Conservation (phyloP, 2,888 invertebrate species). For the Ypsolopha scabrella region DNA sequence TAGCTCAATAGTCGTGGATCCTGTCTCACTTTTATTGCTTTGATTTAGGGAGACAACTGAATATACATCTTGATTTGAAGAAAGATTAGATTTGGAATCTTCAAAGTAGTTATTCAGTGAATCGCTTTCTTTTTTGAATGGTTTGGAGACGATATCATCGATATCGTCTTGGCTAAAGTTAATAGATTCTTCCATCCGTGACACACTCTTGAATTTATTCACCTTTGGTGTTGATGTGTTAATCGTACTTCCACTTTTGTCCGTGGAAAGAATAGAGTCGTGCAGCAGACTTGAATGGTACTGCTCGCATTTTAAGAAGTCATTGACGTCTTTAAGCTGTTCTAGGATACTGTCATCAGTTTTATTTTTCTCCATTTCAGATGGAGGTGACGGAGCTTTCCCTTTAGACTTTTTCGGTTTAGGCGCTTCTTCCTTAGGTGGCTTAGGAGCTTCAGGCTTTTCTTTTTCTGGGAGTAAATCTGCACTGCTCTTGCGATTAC, state of each 20-base stretch:
- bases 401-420: slow-evolving; percentile 70
- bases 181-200: slow-evolving; percentile 50
- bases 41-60: slow-evolving; percentile 56
- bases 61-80: slow-evolving; percentile 55
- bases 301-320: slow-evolving; percentile 54
- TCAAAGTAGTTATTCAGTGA: slow-evolving; percentile 59
- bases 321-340: slow-evolving; percentile 46
- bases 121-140: slow-evolving; percentile 59
- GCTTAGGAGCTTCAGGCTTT: slow-evolving; percentile 13
- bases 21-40: slow-evolving; percentile 62
- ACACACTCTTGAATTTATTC: slow-evolving; percentile 42
- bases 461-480: slow-evolving; percentile 44
- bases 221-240: slow-evolving; percentile 65
- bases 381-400: slow-evolving; percentile 79
- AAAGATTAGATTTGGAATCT: slow-evolving; percentile 57
- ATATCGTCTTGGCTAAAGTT: slow-evolving; percentile 64
- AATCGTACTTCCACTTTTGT: slow-evolving; percentile 28
- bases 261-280: slow-evolving; percentile 26
- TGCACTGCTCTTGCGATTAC: slow-evolving; percentile 71
- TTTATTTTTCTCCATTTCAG: slow-evolving; percentile 48
- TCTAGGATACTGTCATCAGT: slow-evolving; percentile 60
- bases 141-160: slow-evolving; percentile 64
- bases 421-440: slow-evolving; percentile 7
- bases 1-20: slow-evolving; percentile 77
- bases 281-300: slow-evolving; percentile 49